Base-by-base conservation (phyloP, 1,140 invertebrate species). In the Ceratosolen solmsi region DNA sequence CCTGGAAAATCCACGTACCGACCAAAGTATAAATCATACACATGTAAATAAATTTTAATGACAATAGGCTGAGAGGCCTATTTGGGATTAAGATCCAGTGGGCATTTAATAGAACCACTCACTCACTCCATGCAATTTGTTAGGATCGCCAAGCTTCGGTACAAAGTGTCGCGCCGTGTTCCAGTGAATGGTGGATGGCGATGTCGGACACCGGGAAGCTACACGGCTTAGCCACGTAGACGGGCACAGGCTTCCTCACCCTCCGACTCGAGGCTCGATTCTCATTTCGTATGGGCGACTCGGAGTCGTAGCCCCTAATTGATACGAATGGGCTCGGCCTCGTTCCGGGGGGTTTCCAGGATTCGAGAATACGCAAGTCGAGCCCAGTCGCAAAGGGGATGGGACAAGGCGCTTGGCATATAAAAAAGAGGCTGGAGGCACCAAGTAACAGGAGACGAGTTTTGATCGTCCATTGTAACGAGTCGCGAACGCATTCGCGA, bases 271-370 rank as follows among this genome's bases (percentile, higher is more conserved):
- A n/a, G n/a, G 79, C 71, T 85, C 82, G 85, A 85, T 86, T 71
- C 85, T 91, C 86, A 90, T 90, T 87, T 85, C 80, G 84, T 87
- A 90, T 87, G 87, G 88, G 87, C 81, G 89, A 88, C 85, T 87
- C 75, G 72, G 49, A 85, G 87, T 88, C 89, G 85, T 84, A 83
- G 83, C 82, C 77, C 49, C 88, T 78, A 91, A 91, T 91, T 86
- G 87, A 91, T 88, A 92, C 87, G 86, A 91, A 91, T 91, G 38
- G 41, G 60, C 79, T 68, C 84, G 70, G n/a, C 2, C 17, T 27
- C 41, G 41, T 0, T 27, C 41, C 70, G 25, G 41, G 38, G 68
- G 46, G n/a, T 20, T n/a, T 9, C 41, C 25, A 3, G 25, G 25
- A 38, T 0, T n/a, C 1, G 25, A 33, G 3, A 72, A 51, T 30